phyloP scores from a whole-genome alignment of 2,797 vertebrate species.

The Paguma larvata region DNA sequence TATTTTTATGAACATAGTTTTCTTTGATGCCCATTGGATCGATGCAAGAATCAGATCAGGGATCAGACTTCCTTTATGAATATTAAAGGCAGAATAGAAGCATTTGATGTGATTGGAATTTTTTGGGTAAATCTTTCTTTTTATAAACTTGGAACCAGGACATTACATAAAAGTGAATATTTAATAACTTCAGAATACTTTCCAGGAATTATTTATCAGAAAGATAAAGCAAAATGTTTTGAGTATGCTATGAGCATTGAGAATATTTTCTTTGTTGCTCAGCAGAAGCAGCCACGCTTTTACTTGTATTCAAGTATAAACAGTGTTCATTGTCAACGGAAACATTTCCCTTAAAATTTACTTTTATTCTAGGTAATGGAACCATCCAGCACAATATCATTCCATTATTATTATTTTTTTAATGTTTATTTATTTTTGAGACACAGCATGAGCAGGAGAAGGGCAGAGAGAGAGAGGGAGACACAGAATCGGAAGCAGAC shows the following conservation, averaged over 20 bases:
- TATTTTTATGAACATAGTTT: background rate
- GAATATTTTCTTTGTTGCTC: background rate
- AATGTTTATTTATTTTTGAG: too few relatives aligned
- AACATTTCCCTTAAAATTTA: background rate
- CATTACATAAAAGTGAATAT: background rate
- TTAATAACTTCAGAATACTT: background rate
- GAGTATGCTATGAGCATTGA: background rate
- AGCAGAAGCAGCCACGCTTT: background rate
- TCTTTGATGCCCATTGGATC: background rate
- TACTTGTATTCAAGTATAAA: background rate
- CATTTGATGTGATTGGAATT: background rate
- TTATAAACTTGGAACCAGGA: conserved; percentile 5
- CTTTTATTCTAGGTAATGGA: background rate
- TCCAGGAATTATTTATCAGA: background rate
- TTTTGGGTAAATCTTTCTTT: background rate
- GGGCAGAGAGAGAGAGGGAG: background rate
- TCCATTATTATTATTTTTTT: background rate
- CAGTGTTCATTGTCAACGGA: background rate
- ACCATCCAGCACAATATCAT: background rate
- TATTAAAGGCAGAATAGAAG: background rate
- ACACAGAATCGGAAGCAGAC: background rate
- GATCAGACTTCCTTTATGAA: background rate
- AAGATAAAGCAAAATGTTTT: background rate
- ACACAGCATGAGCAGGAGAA: background rate
- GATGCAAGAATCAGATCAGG: background rate